Base-by-base conservation (phyloP, 1,140 invertebrate species). In the Drosophila nannoptera region DNA sequence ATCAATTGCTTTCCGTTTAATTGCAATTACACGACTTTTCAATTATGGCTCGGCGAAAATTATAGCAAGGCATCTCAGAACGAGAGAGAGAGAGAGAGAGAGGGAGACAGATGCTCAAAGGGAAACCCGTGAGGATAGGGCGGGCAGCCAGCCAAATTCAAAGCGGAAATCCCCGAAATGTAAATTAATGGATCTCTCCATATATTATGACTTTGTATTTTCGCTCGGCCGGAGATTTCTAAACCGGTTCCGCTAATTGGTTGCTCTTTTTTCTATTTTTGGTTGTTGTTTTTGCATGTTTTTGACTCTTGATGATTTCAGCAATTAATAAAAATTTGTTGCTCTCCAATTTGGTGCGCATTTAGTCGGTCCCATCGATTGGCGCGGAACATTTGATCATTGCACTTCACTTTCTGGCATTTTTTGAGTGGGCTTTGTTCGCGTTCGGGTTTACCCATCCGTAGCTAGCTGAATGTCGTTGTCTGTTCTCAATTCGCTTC, bases 141-240 rank as follows among this genome's bases (percentile, higher is more conserved):
- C 22, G 22, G 3, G 22, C 22, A 59, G 40, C 35, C 66, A 54
- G 22, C 42, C 43, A 35, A 62, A 78, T 75, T 54, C 65, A 56
- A 59, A 70, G 54, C 76, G 78, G 78, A 82, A 82, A 84, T 69
- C 60, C 80, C 80, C 80, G 33, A 86, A 84, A 84, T 84, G 80
- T 80, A 86, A 84, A 84, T 86, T 80, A 84, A 84, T 84, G 55
- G 59, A 77, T 84, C 59, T 65, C 62, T 66, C 22, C 22, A 22
- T 22, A 73, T 75, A 84, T 76, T n/a, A 76, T 73, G 45, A 75
- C 65, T 73, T 32, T 49, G 32, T 59, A 33, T 33, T 43, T 66
- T 70, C 32, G 50, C 7, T 54, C 22, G 32, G 31, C 38, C 9
- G 31, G 42, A 54, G 72, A 48, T 54, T 67, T 73, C 42, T 73